Evolutionary conservation across 1,140 invertebrate species (phyloP), one percentile per base, ranked within the genome.

Genomic region (Drosophila fuyamai): DNA sequence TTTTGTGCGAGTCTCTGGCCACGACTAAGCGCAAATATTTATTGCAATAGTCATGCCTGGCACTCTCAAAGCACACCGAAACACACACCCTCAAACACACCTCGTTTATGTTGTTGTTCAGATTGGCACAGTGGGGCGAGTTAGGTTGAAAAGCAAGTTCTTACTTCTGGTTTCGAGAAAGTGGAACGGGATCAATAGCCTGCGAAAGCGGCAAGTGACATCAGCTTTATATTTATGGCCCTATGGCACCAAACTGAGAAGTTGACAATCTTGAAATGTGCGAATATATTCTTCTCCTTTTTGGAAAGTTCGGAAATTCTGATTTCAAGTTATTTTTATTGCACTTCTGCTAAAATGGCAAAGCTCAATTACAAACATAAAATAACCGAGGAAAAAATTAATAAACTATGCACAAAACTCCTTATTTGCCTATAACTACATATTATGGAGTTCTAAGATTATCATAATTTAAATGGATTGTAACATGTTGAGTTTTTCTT

Each of bases 1-100:
- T 86, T 79, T 86, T 77, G 79, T 61, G 73, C 56, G 63, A 44
- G 47, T 61, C 65, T 77, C 54, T 74, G 83, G 79, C 71, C 76
- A 79, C 62, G 76, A 81, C 83, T 51, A 82, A 61, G 59, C 83
- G 66, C 83, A 88, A 88, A 86, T 86, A 88, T 86, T 86, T 88
- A 88, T 86, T 86, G 83, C 83, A 83, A 70, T 83, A 86, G 79
- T 86, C 83, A 86, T 86, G 79, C 27, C 74, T 61, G 61, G 38
- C 47, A 36, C 23, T 27, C 59, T 44, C 54, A 80, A 7, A 72
- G 23, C 59, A 59, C 57, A 67, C 9, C 44, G 18, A 55, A 32
- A 58, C 16, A 57, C 50, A 65, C 43, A 53, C 55, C 44, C 41
- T 29, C 54, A 35, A 58, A 53, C 43, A 65, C 58, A 59, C 44